These are phyloP conservation scores for Aphyosemion australe DNA, from an alignment of 2,113 vertebrate genomes.

Conservation along the genomic window DNA sequence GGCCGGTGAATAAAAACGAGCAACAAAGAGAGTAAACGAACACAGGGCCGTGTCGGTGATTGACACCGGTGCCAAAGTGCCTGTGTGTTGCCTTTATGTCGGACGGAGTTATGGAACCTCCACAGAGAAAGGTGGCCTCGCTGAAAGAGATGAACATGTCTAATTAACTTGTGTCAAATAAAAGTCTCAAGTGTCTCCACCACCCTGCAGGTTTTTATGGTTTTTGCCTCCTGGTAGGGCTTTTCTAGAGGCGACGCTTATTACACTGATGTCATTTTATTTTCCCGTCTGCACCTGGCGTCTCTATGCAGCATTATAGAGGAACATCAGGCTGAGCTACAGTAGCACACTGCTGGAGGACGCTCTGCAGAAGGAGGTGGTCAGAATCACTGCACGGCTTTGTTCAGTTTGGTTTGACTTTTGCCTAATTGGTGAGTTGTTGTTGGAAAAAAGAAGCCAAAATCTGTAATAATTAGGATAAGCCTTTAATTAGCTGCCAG, in stretches of 20 bases:
- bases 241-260: slow-evolving; percentile 45
- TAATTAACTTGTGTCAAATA: slow-evolving; percentile 73
- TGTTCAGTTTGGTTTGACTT: not conserved
- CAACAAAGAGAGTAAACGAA: slow-evolving; percentile 63
- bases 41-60: slow-evolving; percentile 61
- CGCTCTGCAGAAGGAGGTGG: not conserved
- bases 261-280: slow-evolving; percentile 61
- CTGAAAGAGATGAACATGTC: slow-evolving; percentile 64
- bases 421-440: slow-evolving; percentile 33
- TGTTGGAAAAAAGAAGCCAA: slow-evolving; percentile 11
- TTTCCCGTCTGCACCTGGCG: slow-evolving; percentile 58
- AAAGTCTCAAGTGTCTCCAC: slow-evolving; percentile 57
- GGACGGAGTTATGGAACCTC: slow-evolving; percentile 55
- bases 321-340: slow-evolving; percentile 25
- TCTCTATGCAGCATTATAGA: slow-evolving; percentile 56
- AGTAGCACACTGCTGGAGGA: not conserved
- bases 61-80: slow-evolving; percentile 70
- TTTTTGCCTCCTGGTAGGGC: slow-evolving; percentile 53
- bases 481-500: slow-evolving; percentile 40
- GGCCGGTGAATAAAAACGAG: slow-evolving; percentile 61
- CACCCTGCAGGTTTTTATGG: slow-evolving; percentile 45
- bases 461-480: slow-evolving; percentile 54
- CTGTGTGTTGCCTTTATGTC: slow-evolving; percentile 59
- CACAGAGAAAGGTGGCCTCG: slow-evolving; percentile 49
- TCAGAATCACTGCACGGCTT: not conserved